phyloP scores from a whole-genome alignment of 2,888 invertebrate species.

The Drosophila algonquin region DNA sequence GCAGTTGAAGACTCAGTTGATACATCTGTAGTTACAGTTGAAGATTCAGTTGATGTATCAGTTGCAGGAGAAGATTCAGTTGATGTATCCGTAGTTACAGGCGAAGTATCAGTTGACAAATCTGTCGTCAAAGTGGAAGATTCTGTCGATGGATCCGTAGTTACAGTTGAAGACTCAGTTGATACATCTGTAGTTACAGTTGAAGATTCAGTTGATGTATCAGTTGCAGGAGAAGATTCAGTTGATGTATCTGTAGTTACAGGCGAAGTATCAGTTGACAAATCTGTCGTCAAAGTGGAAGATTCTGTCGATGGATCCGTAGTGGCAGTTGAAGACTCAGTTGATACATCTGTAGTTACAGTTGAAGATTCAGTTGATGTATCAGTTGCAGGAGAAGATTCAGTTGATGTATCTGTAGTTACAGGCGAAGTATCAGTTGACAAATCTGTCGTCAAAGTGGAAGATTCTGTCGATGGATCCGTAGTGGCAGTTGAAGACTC shows the following conservation, averaged over 20 bases:
- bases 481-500: constrained; percentile 14
- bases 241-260: no score
- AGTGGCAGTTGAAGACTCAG: constrained; percentile 14
- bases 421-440: not conserved
- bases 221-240: not conserved
- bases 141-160: not conserved
- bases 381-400: not conserved
- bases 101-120: not conserved
- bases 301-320: not conserved
- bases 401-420: not conserved
- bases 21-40: no score
- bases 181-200: constrained; percentile 23
- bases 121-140: not conserved
- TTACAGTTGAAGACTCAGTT: constrained; percentile 6
- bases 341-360: constrained; percentile 18
- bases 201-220: no score
- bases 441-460: not conserved
- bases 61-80: not conserved
- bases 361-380: constrained; percentile 6
- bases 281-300: not conserved
- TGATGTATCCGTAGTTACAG: not conserved
- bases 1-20: no score
- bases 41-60: not conserved
- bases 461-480: not conserved
- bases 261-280: not conserved